Percentiles rank a stretch among this genome's conserved stretches.
Conservation (phyloP, 2,888 invertebrate genomes). For the Eucera pruinosa region DNA sequence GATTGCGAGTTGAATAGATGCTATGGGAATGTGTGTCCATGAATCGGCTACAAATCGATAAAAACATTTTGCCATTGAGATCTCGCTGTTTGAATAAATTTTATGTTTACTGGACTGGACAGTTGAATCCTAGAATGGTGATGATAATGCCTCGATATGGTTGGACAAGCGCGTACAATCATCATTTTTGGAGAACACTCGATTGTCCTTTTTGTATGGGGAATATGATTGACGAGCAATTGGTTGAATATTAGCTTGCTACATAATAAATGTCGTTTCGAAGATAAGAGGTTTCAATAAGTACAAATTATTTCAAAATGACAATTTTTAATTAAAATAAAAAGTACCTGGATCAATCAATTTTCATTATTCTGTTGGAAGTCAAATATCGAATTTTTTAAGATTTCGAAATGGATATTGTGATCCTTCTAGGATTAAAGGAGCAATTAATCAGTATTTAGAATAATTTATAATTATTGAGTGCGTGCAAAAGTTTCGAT, state of each 20-base stretch:
- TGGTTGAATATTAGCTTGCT: conserved; percentile 5
- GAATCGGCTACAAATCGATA: conserved; percentile 16
- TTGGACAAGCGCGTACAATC: neutral
- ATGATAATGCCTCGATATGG: neutral
- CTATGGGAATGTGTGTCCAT: conserved; percentile 11
- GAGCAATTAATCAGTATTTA: too few species aligned
- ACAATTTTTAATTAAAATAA: too few species aligned
- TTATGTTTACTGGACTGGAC: neutral
- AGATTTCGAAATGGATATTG: too few species aligned
- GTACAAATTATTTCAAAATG: too few species aligned
- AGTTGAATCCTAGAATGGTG: neutral
- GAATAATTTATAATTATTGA: too few species aligned
- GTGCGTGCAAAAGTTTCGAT: too few species aligned
- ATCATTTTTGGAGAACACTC: conserved; percentile 11
- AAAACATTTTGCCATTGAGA: conserved; percentile 6
- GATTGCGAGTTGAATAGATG: conserved; percentile 33
- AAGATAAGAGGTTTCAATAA: too few species aligned
- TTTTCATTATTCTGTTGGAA: too few species aligned
- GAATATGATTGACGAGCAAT: neutral
- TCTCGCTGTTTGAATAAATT: conserved; percentile 17
- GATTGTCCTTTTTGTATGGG: neutral
- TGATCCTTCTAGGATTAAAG: too few species aligned
- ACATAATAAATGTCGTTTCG: too few species aligned
- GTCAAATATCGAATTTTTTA: too few species aligned
- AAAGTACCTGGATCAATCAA: too few species aligned